phyloP scores from a whole-genome alignment of 2,888 invertebrate species.

The Epistrophella euchroma region DNA sequence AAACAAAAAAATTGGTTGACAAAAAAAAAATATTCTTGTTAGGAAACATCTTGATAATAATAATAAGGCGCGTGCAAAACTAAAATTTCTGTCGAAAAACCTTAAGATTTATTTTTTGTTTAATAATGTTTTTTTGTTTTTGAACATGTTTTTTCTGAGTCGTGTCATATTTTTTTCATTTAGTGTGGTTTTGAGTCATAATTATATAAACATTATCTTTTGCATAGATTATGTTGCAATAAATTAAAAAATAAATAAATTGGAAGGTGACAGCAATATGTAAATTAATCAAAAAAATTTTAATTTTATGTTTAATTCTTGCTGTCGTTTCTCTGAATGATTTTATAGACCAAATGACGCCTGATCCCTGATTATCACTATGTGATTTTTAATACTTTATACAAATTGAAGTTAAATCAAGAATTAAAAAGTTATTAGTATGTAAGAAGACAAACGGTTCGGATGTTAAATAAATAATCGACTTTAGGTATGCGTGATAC shows the following conservation, averaged over 20 bases:
- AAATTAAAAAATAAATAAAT: conserved; percentile 36
- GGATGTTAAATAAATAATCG: not conserved
- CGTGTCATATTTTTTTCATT: conserved; percentile 4
- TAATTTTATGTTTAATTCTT: conserved; percentile 32
- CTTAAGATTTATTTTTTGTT: not conserved
- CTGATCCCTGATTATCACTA: not conserved
- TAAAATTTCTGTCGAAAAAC: conserved; percentile 12
- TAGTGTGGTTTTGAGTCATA: conserved; percentile 8
- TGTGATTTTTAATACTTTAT: conserved; percentile 1
- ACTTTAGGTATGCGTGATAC: not conserved
- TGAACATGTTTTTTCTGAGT: conserved; percentile 9
- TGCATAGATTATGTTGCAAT: conserved; percentile 11
- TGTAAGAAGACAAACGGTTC: not conserved
- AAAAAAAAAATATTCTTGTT: conserved; percentile 25
- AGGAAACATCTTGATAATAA: conserved; percentile 53
- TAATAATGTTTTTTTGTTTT: not conserved
- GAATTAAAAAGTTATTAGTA: not conserved
- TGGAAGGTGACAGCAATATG: not conserved
- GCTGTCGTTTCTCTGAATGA: not conserved
- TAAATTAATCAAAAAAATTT: conserved; percentile 20
- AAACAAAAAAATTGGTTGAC: not conserved
- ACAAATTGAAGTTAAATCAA: not conserved
- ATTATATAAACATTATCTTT: no score
- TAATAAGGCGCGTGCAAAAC: conserved; percentile 47
- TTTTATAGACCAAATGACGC: conserved; percentile 15